Conservation (phyloP, 1,140 invertebrate genomes). For the Varroa destructor region DNA sequence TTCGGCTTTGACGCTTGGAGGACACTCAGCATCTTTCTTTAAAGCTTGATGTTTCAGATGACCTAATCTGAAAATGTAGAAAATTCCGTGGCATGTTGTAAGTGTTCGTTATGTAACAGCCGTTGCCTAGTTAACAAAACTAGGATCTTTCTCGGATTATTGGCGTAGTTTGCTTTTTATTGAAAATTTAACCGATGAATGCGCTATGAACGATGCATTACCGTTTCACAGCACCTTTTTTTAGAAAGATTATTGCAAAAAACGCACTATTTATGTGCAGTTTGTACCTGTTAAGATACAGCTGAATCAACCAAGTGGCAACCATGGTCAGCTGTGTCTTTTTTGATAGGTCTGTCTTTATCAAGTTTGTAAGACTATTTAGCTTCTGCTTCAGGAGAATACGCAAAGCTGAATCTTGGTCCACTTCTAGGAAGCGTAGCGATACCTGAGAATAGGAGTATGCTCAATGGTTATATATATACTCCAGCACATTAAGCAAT, state of each 20-base stretch:
- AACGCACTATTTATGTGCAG: no score
- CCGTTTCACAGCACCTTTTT: no score
- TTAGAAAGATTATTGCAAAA: no score
- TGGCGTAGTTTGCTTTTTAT: no score
- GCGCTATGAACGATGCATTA: no score
- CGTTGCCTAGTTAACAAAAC: no score
- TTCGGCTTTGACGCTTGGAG: slow-evolving; percentile 53
- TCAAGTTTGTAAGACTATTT: slow-evolving; percentile 37
- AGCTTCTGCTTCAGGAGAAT: slow-evolving; percentile 57
- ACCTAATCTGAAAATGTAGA: not conserved
- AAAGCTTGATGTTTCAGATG: slow-evolving; percentile 9
- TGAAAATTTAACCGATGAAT: no score
- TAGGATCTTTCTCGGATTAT: no score
- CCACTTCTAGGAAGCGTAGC: slow-evolving; percentile 72
- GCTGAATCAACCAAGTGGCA: slow-evolving; percentile 79
- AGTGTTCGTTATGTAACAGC: no score
- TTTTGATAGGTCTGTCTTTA: slow-evolving; percentile 42
- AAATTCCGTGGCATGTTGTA: no score
- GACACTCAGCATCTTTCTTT: not conserved
- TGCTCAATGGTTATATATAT: not conserved
- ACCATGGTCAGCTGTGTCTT: slow-evolving; percentile 65
- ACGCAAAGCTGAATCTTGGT: slow-evolving; percentile 69
- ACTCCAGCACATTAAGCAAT: not conserved
- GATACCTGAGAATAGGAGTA: slow-evolving; percentile 79
- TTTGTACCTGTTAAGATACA: slow-evolving; percentile 56